Evolutionary conservation across 2,113 vertebrate species (phyloP).

Genomic region (Sigmodon hispidus): DNA sequence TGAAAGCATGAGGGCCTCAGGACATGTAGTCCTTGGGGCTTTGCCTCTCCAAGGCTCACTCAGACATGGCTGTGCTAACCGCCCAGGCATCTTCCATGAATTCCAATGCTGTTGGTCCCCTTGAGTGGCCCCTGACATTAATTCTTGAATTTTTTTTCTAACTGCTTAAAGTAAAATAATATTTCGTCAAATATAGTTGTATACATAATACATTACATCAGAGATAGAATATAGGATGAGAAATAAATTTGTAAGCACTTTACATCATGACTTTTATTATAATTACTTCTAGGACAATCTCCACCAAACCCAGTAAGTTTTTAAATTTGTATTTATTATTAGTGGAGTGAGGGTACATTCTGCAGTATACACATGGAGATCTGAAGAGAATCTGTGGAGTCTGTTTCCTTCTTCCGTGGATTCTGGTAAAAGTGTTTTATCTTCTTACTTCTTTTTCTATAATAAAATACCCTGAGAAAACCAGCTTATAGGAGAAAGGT

Average conservation of each 20-base stretch:
- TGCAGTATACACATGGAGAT: too few species aligned
- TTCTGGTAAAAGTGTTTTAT: neutral
- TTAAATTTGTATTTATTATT: neutral
- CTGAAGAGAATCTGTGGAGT: neutral
- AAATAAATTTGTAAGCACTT: neutral
- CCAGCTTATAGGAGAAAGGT: neutral
- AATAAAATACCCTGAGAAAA: neutral
- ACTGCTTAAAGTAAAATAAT: neutral
- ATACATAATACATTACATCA: neutral
- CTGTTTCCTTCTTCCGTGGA: neutral
- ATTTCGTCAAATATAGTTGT: neutral
- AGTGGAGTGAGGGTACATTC: neutral
- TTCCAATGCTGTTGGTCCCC: neutral
- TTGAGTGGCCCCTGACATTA: neutral
- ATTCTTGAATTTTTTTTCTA: conserved; percentile 1
- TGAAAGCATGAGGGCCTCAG: neutral
- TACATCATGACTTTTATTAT: neutral
- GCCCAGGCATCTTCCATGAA: neutral
- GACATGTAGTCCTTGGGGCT: neutral
- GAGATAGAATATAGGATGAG: neutral
- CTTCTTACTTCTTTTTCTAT: neutral
- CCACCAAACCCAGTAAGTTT: neutral
- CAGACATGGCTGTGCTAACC: neutral
- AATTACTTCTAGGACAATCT: neutral
- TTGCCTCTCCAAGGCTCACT: neutral